Evolutionary conservation across 2,797 vertebrate species (phyloP), one percentile per base, ranked within the genome.

Genomic region (Otus scops): DNA sequence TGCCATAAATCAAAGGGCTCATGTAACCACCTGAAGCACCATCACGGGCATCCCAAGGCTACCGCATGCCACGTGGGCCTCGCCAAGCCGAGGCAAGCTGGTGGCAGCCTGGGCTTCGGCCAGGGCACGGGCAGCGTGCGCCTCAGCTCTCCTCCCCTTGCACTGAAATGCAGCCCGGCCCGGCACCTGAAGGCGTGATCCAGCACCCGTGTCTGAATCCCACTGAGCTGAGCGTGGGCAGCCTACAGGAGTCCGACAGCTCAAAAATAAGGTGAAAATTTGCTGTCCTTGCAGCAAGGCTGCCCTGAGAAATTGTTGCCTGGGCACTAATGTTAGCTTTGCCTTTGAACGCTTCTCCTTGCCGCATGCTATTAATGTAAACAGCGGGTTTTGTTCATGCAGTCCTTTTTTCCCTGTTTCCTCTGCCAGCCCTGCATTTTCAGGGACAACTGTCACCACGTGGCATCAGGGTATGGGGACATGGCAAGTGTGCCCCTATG

Each of bases 91-190:
- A 48, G 13, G 22, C 41, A 41, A 65, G 61, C 36, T 41, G 32
- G 67, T 13, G 6, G 68, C 50, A 84, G 28, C n/a, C 45, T 48
- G 89, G 11, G 4, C 38, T 85, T 65, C 0, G 2, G 51, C 65
- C 4, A 5, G 32, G 34, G 34, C 41, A 32, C 13, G 2, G 28
- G 56, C 47, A 28, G 17, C 0, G 19, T 18, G 38, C 9, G 27
- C 21, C 48, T n/a, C 27, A 14, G 34, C 34, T 34, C 32, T 64
- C 48, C 28, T 69, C 7, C 50, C 30, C 14, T 59, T 0, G 0
- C 34, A 11, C 56, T 0, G 0, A 80, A 65, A 48, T 1, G 4
- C 9, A 0, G 9, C 27, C 45, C 4, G 0, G 3, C 10, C 71
- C 1, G 1, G 18, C 61, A 45, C 50, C 78, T 3, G 1, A 32